Base-by-base conservation (phyloP, 2,113 vertebrate species). In the Helogale parvula region DNA sequence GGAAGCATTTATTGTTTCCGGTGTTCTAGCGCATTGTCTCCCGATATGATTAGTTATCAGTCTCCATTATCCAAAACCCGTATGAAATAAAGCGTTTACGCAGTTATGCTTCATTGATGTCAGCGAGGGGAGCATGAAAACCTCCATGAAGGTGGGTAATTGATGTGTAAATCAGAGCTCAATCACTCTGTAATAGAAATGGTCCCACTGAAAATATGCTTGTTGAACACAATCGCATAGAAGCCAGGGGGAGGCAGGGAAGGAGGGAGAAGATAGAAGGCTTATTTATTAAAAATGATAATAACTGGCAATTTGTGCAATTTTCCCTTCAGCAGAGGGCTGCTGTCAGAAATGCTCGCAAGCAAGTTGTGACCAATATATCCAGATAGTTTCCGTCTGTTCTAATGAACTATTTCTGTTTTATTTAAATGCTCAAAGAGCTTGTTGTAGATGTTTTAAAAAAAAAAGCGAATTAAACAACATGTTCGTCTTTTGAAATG, bases 121-220 rank as follows among this genome's bases (percentile, higher is more conserved):
- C 98, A 98, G 98, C 98, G 98, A 98, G 97, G 98, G 97, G 98
- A 99, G 98, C 98, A 98, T 98, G 98, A 98, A 98, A 98, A 98
- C 98, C 98, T 98, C 98, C 97, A 98, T 97, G 97, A 99, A 99
- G 98, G 98, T 99, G 98, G 98, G 98, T 99, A 99, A 99, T 99
- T 99, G 98, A 98, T 99, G 98, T 98, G 97, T 98, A 99, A 99
- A 99, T 99, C 98, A 99, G 98, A 98, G 98, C 98, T 98, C 98
- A 99, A 98, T 99, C 98, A 98, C 97, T 98, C 98, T 89, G 96
- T 98, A 99, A 99, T 98, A 99, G 98, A 98, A 99, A 99, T 97
- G 97, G 98, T 98, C 98, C 98, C 98, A 98, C 94, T 98, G 98
- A 98, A 99, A 99, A 98, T 98, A 98, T 94, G 98, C 90, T 93